phyloP scores from a whole-genome alignment of 2,113 vertebrate species.

The Cynoglossus semilaevis region DNA sequence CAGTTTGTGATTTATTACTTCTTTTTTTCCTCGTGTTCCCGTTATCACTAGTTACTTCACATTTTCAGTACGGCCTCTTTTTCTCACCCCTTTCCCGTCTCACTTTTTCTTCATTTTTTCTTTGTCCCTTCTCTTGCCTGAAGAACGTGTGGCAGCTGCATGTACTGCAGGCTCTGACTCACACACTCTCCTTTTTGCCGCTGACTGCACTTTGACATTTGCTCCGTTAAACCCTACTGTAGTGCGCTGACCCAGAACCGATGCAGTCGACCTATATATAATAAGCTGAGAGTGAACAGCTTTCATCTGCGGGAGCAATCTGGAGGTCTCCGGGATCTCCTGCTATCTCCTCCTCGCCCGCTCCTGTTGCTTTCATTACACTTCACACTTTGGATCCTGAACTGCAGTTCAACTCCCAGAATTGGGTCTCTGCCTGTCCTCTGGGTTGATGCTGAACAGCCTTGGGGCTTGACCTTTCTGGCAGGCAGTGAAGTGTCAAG shows the following conservation, averaged over 20 bases:
- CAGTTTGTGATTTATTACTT: not conserved
- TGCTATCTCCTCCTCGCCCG: conserved; percentile 34
- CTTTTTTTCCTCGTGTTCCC: not conserved
- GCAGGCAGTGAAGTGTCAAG: conserved; percentile 65
- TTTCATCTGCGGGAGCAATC: conserved; percentile 57
- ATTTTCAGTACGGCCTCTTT: not conserved
- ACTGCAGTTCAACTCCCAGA: conserved; percentile 58
- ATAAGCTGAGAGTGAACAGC: conserved; percentile 62
- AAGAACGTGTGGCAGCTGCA: conserved; percentile 13
- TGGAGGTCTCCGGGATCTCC: conserved; percentile 44
- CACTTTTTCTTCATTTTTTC: conserved; percentile 6
- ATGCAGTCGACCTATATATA: conserved; percentile 66
- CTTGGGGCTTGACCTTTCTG: conserved; percentile 67
- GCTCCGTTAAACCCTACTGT: conserved; percentile 46
- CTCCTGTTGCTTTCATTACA: conserved; percentile 42
- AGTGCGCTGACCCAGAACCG: conserved; percentile 59
- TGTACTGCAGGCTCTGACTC: conserved; percentile 1
- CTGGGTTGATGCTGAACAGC: conserved; percentile 47
- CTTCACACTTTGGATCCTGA: conserved; percentile 59
- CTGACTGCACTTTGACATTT: conserved; percentile 38
- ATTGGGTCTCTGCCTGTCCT: conserved; percentile 50
- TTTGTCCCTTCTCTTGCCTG: conserved; percentile 1
- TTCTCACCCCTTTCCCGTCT: not conserved
- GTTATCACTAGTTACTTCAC: not conserved
- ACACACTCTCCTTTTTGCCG: not conserved